These are phyloP conservation scores for Isichthys henryi DNA, from an alignment of 2,113 vertebrate species.

Conservation along the genomic window DNA sequence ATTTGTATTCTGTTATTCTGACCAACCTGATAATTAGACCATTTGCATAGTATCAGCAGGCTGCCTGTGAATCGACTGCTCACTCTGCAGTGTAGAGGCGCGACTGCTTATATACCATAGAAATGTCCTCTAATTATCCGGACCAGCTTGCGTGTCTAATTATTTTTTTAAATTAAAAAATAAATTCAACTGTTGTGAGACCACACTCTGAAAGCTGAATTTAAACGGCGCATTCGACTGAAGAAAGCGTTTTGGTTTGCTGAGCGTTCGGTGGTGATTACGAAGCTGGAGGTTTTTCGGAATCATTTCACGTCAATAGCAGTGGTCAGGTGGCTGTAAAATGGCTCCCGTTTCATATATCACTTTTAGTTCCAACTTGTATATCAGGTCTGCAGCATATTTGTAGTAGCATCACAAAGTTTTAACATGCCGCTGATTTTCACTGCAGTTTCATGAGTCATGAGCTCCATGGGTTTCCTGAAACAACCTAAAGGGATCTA, in stretches of 20 bases:
- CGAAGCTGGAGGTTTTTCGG: not conserved
- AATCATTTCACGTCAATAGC: not conserved
- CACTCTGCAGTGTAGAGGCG: not conserved
- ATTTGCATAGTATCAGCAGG: not conserved
- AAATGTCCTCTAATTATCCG: not conserved
- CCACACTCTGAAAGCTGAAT: conserved; percentile 41
- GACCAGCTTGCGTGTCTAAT: not conserved
- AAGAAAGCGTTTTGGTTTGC: conserved; percentile 54
- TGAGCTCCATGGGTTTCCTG: not conserved
- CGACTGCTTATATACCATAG: not conserved
- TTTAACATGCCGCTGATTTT: not conserved
- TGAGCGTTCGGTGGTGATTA: not conserved
- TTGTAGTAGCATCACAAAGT: not conserved
- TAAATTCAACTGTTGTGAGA: conserved; percentile 27
- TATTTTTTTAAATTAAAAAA: not conserved
- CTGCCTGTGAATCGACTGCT: not conserved
- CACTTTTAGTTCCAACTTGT: not conserved
- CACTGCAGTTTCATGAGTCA: not conserved
- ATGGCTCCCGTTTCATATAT: not conserved
- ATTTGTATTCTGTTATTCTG: not conserved
- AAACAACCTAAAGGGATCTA: not conserved
- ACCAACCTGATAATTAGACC: not conserved
- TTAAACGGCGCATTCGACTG: conserved; percentile 46
- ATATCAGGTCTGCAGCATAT: not conserved
- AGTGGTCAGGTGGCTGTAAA: not conserved